A percentile compares a stretch with the other conserved stretches of the same genome.
phyloP scores from a whole-genome alignment of 2,888 invertebrate genomes.

The Sminthurinus aureus region DNA sequence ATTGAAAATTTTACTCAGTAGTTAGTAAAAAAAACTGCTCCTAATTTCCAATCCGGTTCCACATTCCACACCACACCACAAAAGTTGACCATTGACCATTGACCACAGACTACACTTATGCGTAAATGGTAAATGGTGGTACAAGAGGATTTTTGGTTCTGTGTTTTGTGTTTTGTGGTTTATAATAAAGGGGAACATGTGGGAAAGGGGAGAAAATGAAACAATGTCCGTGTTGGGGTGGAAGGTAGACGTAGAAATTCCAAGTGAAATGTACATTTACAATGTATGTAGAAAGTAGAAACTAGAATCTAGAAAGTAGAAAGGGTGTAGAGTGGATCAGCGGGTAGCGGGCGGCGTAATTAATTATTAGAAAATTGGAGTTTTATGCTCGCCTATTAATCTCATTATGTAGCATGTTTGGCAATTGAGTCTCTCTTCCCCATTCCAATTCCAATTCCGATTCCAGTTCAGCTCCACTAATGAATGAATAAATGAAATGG shows the following conservation, averaged over 20 bases:
- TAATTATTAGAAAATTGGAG: slow-evolving; percentile 41
- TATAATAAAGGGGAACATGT: neutral
- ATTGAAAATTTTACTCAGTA: no score
- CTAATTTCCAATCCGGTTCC: no score
- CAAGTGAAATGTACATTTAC: neutral
- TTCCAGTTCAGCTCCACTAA: neutral
- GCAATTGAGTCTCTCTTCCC: no score
- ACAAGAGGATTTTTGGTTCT: neutral
- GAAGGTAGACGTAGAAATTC: neutral
- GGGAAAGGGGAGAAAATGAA: neutral
- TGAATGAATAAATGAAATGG: slow-evolving; percentile 18
- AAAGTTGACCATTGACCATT: neutral
- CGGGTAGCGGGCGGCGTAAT: slow-evolving; percentile 19
- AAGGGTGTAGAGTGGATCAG: neutral
- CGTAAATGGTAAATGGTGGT: no score
- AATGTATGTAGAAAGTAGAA: neutral
- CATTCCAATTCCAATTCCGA: no score
- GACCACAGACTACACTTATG: neutral
- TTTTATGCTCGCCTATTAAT: slow-evolving; percentile 45
- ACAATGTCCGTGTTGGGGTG: neutral
- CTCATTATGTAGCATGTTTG: slow-evolving; percentile 25
- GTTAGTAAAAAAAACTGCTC: no score
- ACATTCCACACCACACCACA: no score
- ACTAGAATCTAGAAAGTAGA: neutral
- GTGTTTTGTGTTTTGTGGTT: neutral